These are phyloP conservation scores for Apodemia zela DNA, from an alignment of 2,888 invertebrate genomes.

Conservation along the genomic window DNA sequence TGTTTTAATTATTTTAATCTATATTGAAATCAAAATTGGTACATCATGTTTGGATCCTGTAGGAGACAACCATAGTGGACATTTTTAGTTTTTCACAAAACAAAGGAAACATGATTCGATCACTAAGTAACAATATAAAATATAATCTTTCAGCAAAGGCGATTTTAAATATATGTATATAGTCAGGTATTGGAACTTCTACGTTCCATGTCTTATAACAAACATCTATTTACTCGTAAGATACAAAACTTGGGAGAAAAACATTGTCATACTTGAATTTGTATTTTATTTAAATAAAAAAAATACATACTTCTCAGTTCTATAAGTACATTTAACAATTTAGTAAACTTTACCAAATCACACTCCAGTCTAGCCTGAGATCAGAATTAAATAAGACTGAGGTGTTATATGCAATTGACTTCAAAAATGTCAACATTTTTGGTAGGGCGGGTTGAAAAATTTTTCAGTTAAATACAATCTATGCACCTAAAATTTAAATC, in stretches of 20 bases:
- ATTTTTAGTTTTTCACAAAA: neutral
- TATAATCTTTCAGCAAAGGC: neutral
- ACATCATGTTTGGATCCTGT: neutral
- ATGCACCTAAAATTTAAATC: constrained; percentile 54
- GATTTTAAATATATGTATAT: neutral
- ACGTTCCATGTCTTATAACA: neutral
- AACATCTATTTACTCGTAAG: neutral
- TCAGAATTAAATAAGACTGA: constrained; percentile 50
- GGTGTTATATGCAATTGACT: constrained; percentile 34
- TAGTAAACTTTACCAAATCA: constrained; percentile 72
- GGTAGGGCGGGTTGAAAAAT: constrained; percentile 31
- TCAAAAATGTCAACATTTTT: constrained; percentile 36
- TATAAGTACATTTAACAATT: constrained; percentile 77
- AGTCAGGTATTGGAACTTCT: neutral
- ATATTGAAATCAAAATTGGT: constrained; percentile 14
- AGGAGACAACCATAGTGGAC: constrained; percentile 3
- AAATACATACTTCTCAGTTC: constrained; percentile 73
- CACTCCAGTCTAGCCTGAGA: constrained; percentile 60
- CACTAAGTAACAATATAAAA: neutral
- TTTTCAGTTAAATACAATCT: constrained; percentile 36
- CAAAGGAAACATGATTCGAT: constrained; percentile 10
- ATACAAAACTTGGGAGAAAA: constrained; percentile 7
- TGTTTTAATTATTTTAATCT: constrained; percentile 12
- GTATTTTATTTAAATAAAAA: constrained; percentile 75
- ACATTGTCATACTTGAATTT: constrained; percentile 51